A percentile compares a stretch with the other conserved stretches of the same genome.
phyloP scores from a whole-genome alignment of 30 jellyfish, hydroid and myxozoan species.

The Pelagia noctiluca region DNA sequence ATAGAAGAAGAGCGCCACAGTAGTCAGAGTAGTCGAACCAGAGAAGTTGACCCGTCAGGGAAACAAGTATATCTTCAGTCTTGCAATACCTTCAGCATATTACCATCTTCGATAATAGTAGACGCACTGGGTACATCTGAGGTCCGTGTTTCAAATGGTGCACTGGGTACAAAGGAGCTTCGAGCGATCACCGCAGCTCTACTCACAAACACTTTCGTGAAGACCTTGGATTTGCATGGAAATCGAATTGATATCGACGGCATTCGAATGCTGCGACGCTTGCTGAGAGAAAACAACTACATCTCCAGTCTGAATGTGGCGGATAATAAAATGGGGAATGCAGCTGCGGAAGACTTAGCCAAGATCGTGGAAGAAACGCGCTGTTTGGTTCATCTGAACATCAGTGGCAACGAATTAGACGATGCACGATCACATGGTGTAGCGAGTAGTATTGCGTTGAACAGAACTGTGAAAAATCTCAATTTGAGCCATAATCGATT shows the following conservation, averaged over 20 bases:
- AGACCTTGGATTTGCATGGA: conserved; percentile 43
- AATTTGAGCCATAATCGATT: conserved; percentile 61
- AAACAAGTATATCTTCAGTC: neutral
- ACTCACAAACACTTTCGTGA: conserved; percentile 28
- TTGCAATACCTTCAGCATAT: neutral
- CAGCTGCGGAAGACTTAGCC: conserved; percentile 34
- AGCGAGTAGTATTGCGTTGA: conserved; percentile 40
- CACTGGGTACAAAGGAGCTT: conserved; percentile 45
- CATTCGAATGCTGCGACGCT: conserved; percentile 1
- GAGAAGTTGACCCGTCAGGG: neutral
- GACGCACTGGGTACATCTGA: neutral
- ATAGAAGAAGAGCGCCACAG: conserved; percentile 26
- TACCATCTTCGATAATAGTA: conserved; percentile 23
- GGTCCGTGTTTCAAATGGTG: conserved; percentile 20
- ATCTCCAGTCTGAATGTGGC: conserved; percentile 58
- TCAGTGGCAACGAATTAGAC: conserved; percentile 50
- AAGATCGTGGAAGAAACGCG: conserved; percentile 14
- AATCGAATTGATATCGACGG: conserved; percentile 33
- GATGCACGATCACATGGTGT: conserved; percentile 40
- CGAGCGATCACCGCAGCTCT: conserved; percentile 39
- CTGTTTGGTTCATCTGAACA: conserved; percentile 16
- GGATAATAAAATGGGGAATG: conserved; percentile 42
- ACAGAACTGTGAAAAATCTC: conserved; percentile 10
- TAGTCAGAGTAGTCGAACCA: neutral
- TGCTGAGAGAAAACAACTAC: conserved; percentile 37